Conservation (phyloP, 2,113 vertebrate genomes). For the Sisor rabdophorus region DNA sequence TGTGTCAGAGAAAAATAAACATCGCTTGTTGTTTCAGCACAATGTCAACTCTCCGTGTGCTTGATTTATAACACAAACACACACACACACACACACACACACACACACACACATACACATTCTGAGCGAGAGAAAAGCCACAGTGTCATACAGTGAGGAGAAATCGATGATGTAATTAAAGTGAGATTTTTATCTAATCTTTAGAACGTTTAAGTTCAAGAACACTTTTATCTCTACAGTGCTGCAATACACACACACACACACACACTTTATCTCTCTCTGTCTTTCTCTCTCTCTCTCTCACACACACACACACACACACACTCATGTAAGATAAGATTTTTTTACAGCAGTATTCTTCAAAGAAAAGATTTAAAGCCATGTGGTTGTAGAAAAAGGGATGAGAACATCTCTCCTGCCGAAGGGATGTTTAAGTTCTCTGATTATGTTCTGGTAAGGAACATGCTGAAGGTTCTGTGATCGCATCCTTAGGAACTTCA, state of each 20-base stretch:
- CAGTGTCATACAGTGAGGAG: constrained; percentile 2
- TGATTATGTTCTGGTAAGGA: too few relatives aligned
- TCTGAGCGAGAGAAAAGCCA: background rate
- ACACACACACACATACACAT: background rate
- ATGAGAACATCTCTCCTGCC: too few relatives aligned
- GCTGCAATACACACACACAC: background rate
- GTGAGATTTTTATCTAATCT: constrained; percentile 40
- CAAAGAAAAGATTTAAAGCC: too few relatives aligned
- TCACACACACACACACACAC: background rate
- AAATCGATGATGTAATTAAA: constrained; percentile 41
- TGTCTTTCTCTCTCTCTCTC: background rate
- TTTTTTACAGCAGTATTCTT: too few relatives aligned
- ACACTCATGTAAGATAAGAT: background rate
- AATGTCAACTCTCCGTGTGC: constrained; percentile 20
- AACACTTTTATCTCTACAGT: constrained; percentile 28
- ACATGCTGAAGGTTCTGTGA: too few relatives aligned
- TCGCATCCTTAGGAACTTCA: too few relatives aligned
- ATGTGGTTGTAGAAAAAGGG: background rate
- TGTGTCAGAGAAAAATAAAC: background rate
- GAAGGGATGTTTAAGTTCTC: too few relatives aligned
- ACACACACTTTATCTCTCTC: background rate
- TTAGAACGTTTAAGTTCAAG: constrained; percentile 31
- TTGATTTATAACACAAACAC: constrained; percentile 16
- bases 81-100: constrained; percentile 20
- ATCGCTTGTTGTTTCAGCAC: background rate